Conservation (phyloP, 2,113 vertebrate genomes). For the Xyrauchen texanus region DNA sequence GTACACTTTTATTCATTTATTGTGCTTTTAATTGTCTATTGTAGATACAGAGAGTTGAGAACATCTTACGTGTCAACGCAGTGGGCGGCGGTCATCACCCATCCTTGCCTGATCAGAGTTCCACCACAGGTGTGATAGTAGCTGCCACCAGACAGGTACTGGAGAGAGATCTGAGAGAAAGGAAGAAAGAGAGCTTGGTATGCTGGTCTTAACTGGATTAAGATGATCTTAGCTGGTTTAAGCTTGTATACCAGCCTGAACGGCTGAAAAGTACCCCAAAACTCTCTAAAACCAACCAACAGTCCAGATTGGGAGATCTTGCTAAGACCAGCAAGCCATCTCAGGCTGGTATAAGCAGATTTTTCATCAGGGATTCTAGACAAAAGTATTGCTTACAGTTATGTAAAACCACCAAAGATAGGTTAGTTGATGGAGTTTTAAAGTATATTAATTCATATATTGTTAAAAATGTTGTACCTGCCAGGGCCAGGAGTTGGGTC, state of each 20-base stretch:
- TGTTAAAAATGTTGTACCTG: slow-evolving; percentile 75
- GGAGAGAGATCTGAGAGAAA: slow-evolving; percentile 77
- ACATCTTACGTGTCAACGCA: slow-evolving; percentile 73
- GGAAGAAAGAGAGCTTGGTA: not conserved
- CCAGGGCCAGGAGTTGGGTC: slow-evolving; percentile 82
- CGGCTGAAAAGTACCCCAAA: too few relatives aligned
- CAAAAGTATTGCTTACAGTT: too few relatives aligned
- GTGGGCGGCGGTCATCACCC: slow-evolving; percentile 83
- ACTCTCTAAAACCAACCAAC: too few relatives aligned
- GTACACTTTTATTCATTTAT: not conserved
- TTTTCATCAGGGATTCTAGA: too few relatives aligned
- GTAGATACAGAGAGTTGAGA: too few relatives aligned
- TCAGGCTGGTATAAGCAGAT: too few relatives aligned
- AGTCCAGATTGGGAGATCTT: too few relatives aligned
- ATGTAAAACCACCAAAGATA: too few relatives aligned
- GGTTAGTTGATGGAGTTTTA: not conserved
- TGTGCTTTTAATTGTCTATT: not conserved
- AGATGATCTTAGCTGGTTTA: too few relatives aligned
- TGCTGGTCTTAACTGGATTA: too few relatives aligned
- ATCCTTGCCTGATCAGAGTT: slow-evolving; percentile 68
- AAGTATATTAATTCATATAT: not conserved
- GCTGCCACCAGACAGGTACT: slow-evolving; percentile 61
- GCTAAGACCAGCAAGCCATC: too few relatives aligned
- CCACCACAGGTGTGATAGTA: slow-evolving; percentile 82
- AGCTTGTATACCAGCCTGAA: too few relatives aligned